Evolutionary conservation across 2,797 vertebrate species (phyloP), one percentile per base, ranked within the genome.

Genomic region (Karalla daura): DNA sequence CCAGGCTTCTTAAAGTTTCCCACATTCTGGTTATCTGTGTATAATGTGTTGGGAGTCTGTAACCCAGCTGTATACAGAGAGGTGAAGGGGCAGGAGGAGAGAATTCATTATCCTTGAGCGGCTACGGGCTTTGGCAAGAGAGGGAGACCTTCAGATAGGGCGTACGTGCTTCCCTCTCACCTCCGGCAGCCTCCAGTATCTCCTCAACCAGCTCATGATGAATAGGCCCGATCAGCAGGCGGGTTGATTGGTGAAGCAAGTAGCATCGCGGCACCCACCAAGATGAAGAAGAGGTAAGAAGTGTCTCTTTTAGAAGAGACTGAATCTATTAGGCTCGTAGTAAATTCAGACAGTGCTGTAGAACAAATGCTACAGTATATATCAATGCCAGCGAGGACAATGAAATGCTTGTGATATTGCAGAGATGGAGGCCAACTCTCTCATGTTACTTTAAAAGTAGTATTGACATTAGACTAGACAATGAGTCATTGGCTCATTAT

Each of bases 31-130:
- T 88, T 89, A 87, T 85, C 79, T 65, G 24, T 32, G 56, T 58
- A 50, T 63, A 74, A 76, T 76, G 74, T 63, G 76, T 63, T 72
- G 46, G 62, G 78, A 75, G 66, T 62, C 24, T 37, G 59, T 77
- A 74, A 70, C 68, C 83, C 60, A 35, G 67, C 55, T 69, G 76
- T 77, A 76, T 60, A 62, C 63, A 36, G 25, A 27, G 51, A 81
- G 86, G 88, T 84, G n/a, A 87, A 73, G 64, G 84, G 78, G 69
- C 72, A 83, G 44, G 49, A 54, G 58, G 39, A 70, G 59, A 55
- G 83, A 89, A 92, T 89, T 85, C 74, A 87, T 92, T 91, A 91
- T 91, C 86, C 78, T 88, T 73, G 65, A 88, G 72, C 55, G 3
- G 66, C 78, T 77, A 44, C 3, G 2, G 46, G 51, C 56, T 81